A percentile compares a stretch with the other conserved stretches of the same genome.
Conservation (phyloP, 2,888 invertebrate species). For the Abrostola tripartita region DNA sequence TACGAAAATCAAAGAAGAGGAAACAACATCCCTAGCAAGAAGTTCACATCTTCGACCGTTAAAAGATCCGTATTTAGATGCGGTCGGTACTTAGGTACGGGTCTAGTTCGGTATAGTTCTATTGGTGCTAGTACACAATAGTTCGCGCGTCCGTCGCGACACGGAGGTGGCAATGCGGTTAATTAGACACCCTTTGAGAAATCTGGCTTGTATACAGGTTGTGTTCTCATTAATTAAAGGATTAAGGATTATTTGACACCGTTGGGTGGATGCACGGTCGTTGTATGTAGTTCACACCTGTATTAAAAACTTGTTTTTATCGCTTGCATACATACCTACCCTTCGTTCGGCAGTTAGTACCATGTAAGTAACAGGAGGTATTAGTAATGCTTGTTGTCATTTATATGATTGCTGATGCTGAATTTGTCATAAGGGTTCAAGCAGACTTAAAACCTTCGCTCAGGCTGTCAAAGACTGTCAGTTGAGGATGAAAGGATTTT, state of each 20-base stretch:
- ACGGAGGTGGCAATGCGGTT: conserved; percentile 80
- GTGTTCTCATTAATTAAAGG: conserved; percentile 30
- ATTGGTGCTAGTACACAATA: conserved; percentile 64
- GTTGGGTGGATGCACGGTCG: background rate
- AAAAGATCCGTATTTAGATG: conserved; percentile 31
- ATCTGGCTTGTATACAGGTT: conserved; percentile 64
- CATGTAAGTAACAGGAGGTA: too few relatives aligned
- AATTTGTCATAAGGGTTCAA: too few relatives aligned
- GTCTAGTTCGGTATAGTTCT: conserved; percentile 19
- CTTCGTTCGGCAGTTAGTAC: too few relatives aligned
- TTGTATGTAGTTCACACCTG: too few relatives aligned
- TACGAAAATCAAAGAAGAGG: background rate
- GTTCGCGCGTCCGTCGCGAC: conserved; percentile 72
- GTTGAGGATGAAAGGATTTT: too few relatives aligned
- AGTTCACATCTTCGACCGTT: conserved; percentile 26
- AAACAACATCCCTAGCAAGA: background rate
- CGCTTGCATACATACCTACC: too few relatives aligned
- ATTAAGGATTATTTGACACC: background rate
- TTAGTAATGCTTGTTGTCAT: too few relatives aligned
- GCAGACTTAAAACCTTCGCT: too few relatives aligned
- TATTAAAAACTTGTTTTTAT: too few relatives aligned
- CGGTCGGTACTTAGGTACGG: conserved; percentile 30
- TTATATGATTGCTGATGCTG: too few relatives aligned
- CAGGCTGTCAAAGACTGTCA: too few relatives aligned
- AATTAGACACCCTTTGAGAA: conserved; percentile 77